Evolutionary conservation across 2,888 invertebrate species (phyloP).

Genomic region (Artemia sinica): DNA sequence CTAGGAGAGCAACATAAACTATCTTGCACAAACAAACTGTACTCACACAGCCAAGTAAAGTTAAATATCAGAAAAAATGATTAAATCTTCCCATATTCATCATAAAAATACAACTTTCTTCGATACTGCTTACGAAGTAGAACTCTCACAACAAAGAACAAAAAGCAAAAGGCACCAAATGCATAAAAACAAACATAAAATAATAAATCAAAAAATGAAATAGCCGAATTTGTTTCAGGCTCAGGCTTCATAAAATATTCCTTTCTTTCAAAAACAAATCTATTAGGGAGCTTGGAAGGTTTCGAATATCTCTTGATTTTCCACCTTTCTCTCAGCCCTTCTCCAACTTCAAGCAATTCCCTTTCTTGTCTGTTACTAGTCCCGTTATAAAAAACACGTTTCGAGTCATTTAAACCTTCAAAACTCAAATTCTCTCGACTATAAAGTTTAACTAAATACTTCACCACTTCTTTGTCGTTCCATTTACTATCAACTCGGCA

Average conservation of each 20-base stretch:
- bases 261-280: slow-evolving; percentile 2
- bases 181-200: background rate
- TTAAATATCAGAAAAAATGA: too few relatives aligned
- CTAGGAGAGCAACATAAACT: too few relatives aligned
- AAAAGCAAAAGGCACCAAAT: background rate
- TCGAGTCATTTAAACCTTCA: background rate
- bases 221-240: background rate
- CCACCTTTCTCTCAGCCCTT: slow-evolving; percentile 2
- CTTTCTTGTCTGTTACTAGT: background rate
- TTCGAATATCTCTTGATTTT: slow-evolving; percentile 5
- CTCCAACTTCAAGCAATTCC: background rate
- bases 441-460: slow-evolving; percentile 44
- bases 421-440: slow-evolving; percentile 25
- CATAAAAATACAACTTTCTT: slow-evolving; percentile 6
- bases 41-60: too few relatives aligned
- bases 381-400: background rate
- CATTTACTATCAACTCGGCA: slow-evolving; percentile 35
- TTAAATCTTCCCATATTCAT: slow-evolving; percentile 3
- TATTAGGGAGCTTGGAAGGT: background rate
- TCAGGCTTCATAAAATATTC: background rate
- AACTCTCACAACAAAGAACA: background rate
- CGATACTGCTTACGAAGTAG: slow-evolving; percentile 10
- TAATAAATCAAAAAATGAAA: background rate
- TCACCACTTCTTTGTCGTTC: slow-evolving; percentile 39
- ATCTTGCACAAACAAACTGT: too few relatives aligned